phyloP scores from a whole-genome alignment of 2,888 invertebrate genomes.

The Eupelmus urozonus region DNA sequence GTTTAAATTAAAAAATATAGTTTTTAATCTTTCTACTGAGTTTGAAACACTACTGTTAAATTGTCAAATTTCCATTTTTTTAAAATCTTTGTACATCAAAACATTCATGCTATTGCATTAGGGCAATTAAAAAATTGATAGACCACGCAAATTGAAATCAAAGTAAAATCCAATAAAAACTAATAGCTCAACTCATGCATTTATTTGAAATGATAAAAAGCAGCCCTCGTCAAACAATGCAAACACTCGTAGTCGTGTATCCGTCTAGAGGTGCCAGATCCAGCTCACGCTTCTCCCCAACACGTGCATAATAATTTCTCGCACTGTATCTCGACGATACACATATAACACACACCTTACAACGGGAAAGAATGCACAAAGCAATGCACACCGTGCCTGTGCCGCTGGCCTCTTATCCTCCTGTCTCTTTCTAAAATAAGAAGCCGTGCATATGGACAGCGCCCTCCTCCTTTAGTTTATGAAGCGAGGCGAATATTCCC shows the following conservation, averaged over 20 bases:
- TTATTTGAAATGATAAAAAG: conserved; percentile 12
- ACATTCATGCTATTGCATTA: no score
- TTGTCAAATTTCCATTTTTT: no score
- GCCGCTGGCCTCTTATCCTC: not conserved
- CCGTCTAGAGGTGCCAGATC: not conserved
- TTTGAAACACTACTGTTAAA: no score
- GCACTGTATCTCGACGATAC: conserved; percentile 24
- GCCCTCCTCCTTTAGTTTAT: conserved; percentile 70
- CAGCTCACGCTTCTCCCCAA: not conserved
- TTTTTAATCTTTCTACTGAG: no score
- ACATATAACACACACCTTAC: conserved; percentile 33
- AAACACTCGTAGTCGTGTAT: conserved; percentile 12
- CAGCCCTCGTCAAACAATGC: conserved; percentile 10
- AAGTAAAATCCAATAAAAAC: no score
- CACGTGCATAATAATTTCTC: conserved; percentile 31
- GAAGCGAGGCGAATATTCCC: conserved; percentile 67
- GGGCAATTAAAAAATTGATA: no score
- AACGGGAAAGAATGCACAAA: conserved; percentile 58
- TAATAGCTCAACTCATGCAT: no score
- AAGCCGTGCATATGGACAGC: conserved; percentile 67
- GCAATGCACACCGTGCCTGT: conserved; percentile 26
- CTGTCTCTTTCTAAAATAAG: conserved; percentile 60
- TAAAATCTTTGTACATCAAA: no score
- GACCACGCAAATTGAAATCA: no score
- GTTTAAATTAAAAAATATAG: no score